These are phyloP conservation scores for Phymorhynchus buccinoides DNA, from an alignment of 1,140 invertebrate species.

Conservation along the genomic window DNA sequence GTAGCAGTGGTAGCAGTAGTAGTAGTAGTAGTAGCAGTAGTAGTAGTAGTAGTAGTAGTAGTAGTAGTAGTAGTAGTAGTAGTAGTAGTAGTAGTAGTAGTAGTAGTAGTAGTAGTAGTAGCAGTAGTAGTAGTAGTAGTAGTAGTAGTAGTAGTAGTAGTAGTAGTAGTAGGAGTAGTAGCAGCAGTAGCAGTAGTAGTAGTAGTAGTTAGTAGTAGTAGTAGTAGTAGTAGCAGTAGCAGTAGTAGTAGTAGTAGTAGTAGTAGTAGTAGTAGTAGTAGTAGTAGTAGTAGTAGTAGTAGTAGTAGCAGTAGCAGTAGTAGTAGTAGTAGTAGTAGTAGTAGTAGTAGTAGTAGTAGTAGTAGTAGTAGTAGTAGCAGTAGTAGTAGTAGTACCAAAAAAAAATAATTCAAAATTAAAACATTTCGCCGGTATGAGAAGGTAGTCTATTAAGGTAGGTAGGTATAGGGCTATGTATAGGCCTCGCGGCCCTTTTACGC, in stretches of 20 bases:
- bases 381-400: constrained; percentile 6
- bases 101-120: too few relatives aligned
- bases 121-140: neutral
- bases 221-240: constrained; percentile 10
- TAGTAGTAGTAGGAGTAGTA: too few relatives aligned
- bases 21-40: constrained; percentile 16
- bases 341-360: constrained; percentile 2
- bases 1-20: constrained; percentile 14
- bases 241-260: neutral
- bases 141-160: neutral
- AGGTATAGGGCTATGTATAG: too few relatives aligned
- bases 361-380: constrained; percentile 23
- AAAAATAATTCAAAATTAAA: too few relatives aligned
- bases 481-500: too few relatives aligned
- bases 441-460: too few relatives aligned
- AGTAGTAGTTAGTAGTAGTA: neutral
- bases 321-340: constrained; percentile 38
- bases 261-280: constrained; percentile 24
- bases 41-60: too few relatives aligned
- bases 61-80: too few relatives aligned
- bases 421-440: too few relatives aligned
- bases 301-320: constrained; percentile 38
- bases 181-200: neutral
- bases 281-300: constrained; percentile 32
- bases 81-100: too few relatives aligned